A percentile compares a stretch with the other conserved stretches of the same genome.
Conservation (phyloP, 2,797 vertebrate genomes). For the Lacerta viridis region DNA sequence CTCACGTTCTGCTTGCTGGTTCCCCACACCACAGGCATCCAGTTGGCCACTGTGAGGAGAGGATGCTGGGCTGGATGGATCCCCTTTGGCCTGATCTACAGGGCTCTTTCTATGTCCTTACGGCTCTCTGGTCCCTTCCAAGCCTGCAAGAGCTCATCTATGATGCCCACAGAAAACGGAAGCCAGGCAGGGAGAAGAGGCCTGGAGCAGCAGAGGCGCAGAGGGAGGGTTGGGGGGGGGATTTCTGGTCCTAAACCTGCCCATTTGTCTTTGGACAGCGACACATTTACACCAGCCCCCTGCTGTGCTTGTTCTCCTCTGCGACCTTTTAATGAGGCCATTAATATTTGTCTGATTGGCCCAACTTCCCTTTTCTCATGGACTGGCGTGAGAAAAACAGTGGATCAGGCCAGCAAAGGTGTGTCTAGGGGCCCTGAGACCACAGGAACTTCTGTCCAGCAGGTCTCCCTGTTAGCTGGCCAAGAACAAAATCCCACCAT, state of each 20-base stretch:
- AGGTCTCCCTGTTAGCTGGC: background rate
- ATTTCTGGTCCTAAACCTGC: background rate
- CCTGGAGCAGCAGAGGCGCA: background rate
- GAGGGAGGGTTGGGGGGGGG: background rate
- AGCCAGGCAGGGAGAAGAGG: background rate
- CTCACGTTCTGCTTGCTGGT: background rate
- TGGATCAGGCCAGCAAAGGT: background rate
- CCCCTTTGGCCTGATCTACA: too few relatives aligned
- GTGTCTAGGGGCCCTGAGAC: background rate
- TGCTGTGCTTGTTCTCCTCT: too few relatives aligned
- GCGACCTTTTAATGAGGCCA: background rate
- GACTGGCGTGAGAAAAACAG: background rate
- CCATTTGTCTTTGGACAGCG: background rate
- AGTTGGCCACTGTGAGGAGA: too few relatives aligned
- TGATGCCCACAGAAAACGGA: too few relatives aligned
- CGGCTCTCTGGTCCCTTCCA: too few relatives aligned
- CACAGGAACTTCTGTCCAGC: background rate
- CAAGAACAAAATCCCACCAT: too few relatives aligned
- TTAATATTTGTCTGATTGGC: background rate
- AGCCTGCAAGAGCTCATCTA: too few relatives aligned
- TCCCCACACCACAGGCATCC: too few relatives aligned
- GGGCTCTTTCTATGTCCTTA: too few relatives aligned
- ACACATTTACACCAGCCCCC: background rate
- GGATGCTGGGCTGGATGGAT: too few relatives aligned
- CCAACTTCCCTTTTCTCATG: constrained; percentile 20